A percentile compares a stretch with the other conserved stretches of the same genome.
These are phyloP conservation scores for Porites cylindrica DNA, from an alignment of 92 coral and sea anemone species.

Conservation along the genomic window DNA sequence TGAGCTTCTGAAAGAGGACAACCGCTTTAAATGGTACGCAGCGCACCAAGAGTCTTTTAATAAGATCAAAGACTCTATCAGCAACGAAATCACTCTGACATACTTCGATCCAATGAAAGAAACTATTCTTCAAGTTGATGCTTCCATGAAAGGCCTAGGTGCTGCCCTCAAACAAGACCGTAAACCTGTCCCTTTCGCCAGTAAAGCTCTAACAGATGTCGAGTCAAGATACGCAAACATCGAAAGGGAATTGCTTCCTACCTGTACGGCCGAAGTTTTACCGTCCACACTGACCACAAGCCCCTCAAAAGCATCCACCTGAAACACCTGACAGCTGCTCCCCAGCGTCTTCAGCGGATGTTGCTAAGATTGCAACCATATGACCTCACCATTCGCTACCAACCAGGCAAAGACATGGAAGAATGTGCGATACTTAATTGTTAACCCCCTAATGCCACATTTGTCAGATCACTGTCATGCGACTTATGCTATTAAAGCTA, in stretches of 20 bases:
- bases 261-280: conserved; percentile 22
- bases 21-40: conserved; percentile 46
- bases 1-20: not conserved
- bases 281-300: conserved; percentile 61
- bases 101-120: conserved; percentile 55
- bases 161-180: conserved; percentile 57
- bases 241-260: too few species aligned
- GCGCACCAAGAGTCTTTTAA: conserved; percentile 61
- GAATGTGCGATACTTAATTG: not conserved
- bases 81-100: conserved; percentile 46
- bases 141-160: conserved; percentile 62
- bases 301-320: conserved; percentile 63
- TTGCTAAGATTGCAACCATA: conserved; percentile 66
- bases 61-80: conserved; percentile 63
- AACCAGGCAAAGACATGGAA: conserved; percentile 56
- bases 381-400: conserved; percentile 57
- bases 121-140: conserved; percentile 56
- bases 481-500: too few species aligned
- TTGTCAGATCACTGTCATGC: too few species aligned
- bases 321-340: conserved; percentile 60
- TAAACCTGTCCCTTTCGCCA: conserved; percentile 29
- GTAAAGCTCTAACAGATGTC: conserved; percentile 44
- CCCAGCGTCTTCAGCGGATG: conserved; percentile 63
- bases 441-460: too few species aligned
- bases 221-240: conserved; percentile 46